phyloP scores from a whole-genome alignment of 1,140 invertebrate species.

The Sinella curviseta region DNA sequence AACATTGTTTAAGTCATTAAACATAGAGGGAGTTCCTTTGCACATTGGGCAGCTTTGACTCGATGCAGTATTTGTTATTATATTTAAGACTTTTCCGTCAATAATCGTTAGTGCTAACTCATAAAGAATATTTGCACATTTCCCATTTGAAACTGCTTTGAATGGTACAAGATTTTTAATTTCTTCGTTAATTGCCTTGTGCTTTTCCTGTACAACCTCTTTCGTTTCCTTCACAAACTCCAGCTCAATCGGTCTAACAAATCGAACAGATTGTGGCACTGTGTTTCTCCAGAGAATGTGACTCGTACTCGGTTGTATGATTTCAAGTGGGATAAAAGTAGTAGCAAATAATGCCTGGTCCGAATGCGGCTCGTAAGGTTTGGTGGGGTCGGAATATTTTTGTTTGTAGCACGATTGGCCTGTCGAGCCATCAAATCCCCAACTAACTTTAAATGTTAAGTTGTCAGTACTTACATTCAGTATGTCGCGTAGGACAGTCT shows the following conservation, averaged over 20 bases:
- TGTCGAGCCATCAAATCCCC: slow-evolving; percentile 13
- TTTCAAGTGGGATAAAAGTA: neutral
- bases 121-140: neutral
- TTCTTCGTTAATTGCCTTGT: neutral
- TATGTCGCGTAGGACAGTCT: neutral
- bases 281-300: slow-evolving; percentile 19
- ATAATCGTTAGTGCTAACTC: slow-evolving; percentile 31
- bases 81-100: slow-evolving; percentile 39
- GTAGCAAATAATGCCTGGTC: slow-evolving; percentile 14
- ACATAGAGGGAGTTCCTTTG: neutral
- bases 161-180: neutral
- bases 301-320: neutral
- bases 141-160: neutral
- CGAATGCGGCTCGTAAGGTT: too few species aligned
- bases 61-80: slow-evolving; percentile 22
- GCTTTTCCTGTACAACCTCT: neutral
- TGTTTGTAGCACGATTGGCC: slow-evolving; percentile 24
- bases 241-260: slow-evolving; percentile 30
- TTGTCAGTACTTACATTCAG: neutral
- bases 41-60: slow-evolving; percentile 36
- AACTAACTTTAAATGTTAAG: neutral
- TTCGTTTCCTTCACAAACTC: slow-evolving; percentile 29
- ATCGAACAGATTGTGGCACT: slow-evolving; percentile 30
- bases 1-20: neutral
- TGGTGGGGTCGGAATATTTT: too few species aligned